Conservation (phyloP, 2,797 vertebrate species). For the Erithacus rubecula region DNA sequence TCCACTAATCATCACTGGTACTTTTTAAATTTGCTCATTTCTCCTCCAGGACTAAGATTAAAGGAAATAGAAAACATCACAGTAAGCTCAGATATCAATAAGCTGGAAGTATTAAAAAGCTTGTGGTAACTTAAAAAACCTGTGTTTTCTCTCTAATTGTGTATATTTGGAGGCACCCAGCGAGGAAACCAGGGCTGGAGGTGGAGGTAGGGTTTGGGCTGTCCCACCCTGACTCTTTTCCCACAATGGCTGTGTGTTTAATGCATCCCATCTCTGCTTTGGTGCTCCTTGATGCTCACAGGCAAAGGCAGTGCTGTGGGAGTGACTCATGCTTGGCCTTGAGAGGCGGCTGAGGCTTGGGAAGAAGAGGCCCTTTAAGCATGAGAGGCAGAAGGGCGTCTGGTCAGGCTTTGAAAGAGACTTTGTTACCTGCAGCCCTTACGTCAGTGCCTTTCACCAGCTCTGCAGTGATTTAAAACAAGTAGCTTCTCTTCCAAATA, state of each 20-base stretch:
- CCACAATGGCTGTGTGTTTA: neutral
- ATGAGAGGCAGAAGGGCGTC: neutral
- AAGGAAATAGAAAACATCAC: neutral
- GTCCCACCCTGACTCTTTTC: neutral
- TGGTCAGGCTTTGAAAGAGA: constrained; percentile 40
- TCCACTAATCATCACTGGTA: neutral
- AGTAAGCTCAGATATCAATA: neutral
- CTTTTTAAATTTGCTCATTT: neutral
- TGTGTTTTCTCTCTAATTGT: neutral
- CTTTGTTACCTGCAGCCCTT: constrained; percentile 38
- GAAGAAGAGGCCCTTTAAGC: constrained; percentile 18
- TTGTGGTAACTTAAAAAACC: neutral
- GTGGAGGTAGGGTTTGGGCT: neutral
- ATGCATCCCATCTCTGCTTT: neutral
- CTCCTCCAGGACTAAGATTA: neutral
- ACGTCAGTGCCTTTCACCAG: constrained; percentile 31
- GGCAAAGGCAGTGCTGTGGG: neutral
- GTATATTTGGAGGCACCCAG: neutral
- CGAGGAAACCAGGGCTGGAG: neutral
- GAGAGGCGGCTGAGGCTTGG: rapidly evolving
- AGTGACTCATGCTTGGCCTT: neutral
- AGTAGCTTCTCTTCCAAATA: constrained; percentile 32
- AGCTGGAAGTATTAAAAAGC: neutral
- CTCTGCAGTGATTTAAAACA: constrained; percentile 36
- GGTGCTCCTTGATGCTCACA: neutral